Conservation (phyloP, 2,888 invertebrate species). For the Mesodorylaimus sp. region DNA sequence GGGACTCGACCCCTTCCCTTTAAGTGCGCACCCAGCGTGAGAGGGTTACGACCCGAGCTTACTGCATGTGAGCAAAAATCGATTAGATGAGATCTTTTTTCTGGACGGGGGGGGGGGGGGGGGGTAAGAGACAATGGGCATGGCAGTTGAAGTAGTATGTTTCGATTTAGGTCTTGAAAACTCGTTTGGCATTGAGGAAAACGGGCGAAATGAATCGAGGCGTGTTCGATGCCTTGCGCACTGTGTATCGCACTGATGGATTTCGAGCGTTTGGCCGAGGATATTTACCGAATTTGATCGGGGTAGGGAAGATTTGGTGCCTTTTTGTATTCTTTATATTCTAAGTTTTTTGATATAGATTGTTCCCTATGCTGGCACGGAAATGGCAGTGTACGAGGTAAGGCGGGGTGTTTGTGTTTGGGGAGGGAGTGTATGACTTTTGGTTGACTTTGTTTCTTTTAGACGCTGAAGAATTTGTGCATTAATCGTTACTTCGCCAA, state of each 20-base stretch:
- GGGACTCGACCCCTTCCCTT: too few species aligned
- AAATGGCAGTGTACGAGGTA: constrained; percentile 84
- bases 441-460: constrained; percentile 18
- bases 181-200: constrained; percentile 76
- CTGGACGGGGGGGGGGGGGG: too few species aligned
- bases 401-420: constrained; percentile 7
- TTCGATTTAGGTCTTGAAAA: constrained; percentile 65
- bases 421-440: too few species aligned
- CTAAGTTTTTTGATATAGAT: too few species aligned
- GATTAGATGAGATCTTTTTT: too few species aligned
- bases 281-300: constrained; percentile 84
- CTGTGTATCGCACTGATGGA: constrained; percentile 71
- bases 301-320: too few species aligned
- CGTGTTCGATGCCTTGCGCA: constrained; percentile 67
- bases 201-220: constrained; percentile 73
- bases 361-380: constrained; percentile 95
- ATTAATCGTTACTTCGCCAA: constrained; percentile 42
- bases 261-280: constrained; percentile 75
- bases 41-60: too few species aligned
- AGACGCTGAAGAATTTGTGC: constrained; percentile 77
- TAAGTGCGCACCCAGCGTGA: too few species aligned
- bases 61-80: too few species aligned
- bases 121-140: too few species aligned
- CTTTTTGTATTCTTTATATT: too few species aligned
- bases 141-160: too few species aligned